Evolutionary conservation across 2,888 invertebrate genomes (phyloP), one percentile per base, ranked within the genome.

Genomic region (Erpobdella octoculata): DNA sequence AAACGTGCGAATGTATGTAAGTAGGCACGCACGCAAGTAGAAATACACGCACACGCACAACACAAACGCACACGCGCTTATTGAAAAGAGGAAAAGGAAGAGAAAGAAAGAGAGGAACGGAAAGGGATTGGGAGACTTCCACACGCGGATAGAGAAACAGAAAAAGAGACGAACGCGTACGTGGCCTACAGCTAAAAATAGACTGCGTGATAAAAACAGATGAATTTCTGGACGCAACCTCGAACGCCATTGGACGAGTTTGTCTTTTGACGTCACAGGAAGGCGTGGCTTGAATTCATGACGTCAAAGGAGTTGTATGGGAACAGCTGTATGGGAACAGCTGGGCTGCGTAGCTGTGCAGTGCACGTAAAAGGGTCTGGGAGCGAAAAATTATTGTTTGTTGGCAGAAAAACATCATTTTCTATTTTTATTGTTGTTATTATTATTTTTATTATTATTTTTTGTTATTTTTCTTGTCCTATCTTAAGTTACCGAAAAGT

Each of bases 141-240:
- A n/a, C n/a, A n/a, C n/a, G n/a, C n/a, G n/a, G n/a, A n/a, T n/a
- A n/a, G n/a, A n/a, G n/a, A n/a, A n/a, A n/a, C n/a, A n/a, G n/a
- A n/a, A n/a, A n/a, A n/a, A n/a, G n/a, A n/a, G n/a, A n/a, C n/a
- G n/a, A n/a, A n/a, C n/a, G n/a, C 33, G 62, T 31, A 33, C 62
- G 62, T 35, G 35, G 35, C 62, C 31, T 33, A 31, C 28, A 62
- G 28, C 58, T 58, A 69, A 48, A 48, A 48, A 48, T 69, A 53
- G 69, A 58, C 15, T 33, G 31, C 21, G n/a, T 31, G 46, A 53
- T 69, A 58, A 58, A 31, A 69, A 69, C 69, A 69, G 33, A 69
- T 69, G 69, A 69, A 41, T 58, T 69, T 53, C 53, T 69, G 69
- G 69, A 69, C 48, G 69, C 69, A 69, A 69, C 69, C 69, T 69